Base-by-base conservation (phyloP, 2,797 vertebrate species). In the Micrastur ruficollis region DNA sequence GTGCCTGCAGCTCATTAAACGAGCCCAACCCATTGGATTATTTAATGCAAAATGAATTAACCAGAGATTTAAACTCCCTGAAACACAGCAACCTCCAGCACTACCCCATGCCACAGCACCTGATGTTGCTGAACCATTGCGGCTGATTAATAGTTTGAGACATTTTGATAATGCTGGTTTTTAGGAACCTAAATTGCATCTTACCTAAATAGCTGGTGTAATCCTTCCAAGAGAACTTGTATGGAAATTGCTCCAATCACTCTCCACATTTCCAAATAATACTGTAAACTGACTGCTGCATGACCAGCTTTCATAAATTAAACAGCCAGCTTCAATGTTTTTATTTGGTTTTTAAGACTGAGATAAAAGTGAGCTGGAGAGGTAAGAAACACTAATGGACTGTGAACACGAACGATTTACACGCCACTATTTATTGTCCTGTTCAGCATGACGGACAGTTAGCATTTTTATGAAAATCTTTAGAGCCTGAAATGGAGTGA, bases 101-200 rank as follows among this genome's bases (percentile, higher is more conserved):
- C 67, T 47, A 10, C 65, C 67, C 61, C 0, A 0, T 2, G 8
- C 44, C 1, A 3, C 59, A 44, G 59, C 42, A 15, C 72, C 80
- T 14, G 3, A 10, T 3, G 2, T 7, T 11, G 42, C 80, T 0
- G 9, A 31, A 76, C 44, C 13, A 5, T 32, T 2, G 0, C 29
- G 9, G 72, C 81, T 87, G 81, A 87, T 59, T 5, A 76, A 89
- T 27, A 50, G 78, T 23, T 36, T 4, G 67, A 89, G 74, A 59
- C 78, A 16, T 52, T 78, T 46, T 2, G 4, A 9, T 74, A 76
- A 73, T 7, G 56, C 29, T 13, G 46, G 34, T 4, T n/a, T 65
- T 95, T 74, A 87, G 87, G 49, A 90, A 11, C 84, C 84, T 67
- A n/a, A 94, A 87, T 38, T 62, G 95, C 68, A 68, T 42, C 53